phyloP scores from a whole-genome alignment of 30 jellyfish, hydroid and myxozoan genomes.

The Turritopsis dohrnii region DNA sequence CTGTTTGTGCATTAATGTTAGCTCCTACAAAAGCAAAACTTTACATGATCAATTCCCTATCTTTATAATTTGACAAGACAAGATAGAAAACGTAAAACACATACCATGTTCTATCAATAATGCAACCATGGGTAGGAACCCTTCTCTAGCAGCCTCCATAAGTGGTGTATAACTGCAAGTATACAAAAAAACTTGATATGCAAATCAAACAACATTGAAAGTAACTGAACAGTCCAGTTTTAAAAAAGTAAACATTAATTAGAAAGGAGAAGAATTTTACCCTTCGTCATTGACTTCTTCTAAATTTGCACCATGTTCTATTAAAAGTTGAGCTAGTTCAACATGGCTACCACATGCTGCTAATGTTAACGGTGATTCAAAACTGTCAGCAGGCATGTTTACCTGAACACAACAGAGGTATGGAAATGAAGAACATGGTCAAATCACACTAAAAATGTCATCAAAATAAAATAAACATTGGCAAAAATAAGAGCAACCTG shows the following conservation, averaged over 20 bases:
- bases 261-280: slow-evolving; percentile 40
- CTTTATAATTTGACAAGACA: neutral
- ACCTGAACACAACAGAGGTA: slow-evolving; percentile 39
- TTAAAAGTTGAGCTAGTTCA: slow-evolving; percentile 86
- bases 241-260: neutral
- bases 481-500: slow-evolving; percentile 48
- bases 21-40: slow-evolving; percentile 42
- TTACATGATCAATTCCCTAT: no score
- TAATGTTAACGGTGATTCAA: slow-evolving; percentile 92
- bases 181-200: neutral
- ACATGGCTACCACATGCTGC: slow-evolving; percentile 99
- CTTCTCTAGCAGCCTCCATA: slow-evolving; percentile 99
- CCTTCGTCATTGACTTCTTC: slow-evolving; percentile 98
- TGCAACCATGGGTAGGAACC: slow-evolving; percentile 94
- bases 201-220: neutral
- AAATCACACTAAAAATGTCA: neutral
- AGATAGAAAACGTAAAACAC: slow-evolving; percentile 12
- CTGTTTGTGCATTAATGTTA: slow-evolving; percentile 89
- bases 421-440: neutral
- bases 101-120: slow-evolving; percentile 78
- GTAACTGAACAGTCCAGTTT: neutral
- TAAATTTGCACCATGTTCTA: slow-evolving; percentile 92
- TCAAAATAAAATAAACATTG: neutral
- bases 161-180: slow-evolving; percentile 76
- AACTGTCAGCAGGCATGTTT: slow-evolving; percentile 98